Evolutionary conservation across 2,888 invertebrate genomes (phyloP).

Genomic region (Leptopilina syphax): DNA sequence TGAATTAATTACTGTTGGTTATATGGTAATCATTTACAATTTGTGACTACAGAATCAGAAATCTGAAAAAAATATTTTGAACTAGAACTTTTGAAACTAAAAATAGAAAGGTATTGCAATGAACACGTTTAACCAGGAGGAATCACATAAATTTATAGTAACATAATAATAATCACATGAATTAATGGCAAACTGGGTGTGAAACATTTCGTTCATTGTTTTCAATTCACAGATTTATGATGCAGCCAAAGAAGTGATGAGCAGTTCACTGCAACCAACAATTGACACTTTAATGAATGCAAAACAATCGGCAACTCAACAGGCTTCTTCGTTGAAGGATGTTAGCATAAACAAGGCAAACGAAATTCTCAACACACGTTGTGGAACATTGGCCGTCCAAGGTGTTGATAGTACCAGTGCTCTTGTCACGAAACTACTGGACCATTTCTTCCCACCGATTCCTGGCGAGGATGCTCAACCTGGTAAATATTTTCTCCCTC

Average conservation of each 20-base stretch:
- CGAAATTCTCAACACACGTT: conserved; percentile 83
- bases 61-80: no score
- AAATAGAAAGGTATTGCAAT: no score
- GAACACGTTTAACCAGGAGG: no score
- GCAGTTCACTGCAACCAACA: conserved; percentile 71
- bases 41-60: no score
- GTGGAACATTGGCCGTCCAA: conserved; percentile 83
- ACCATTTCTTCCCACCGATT: conserved; percentile 85
- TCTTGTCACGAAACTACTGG: conserved; percentile 85
- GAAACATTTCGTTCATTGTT: background rate
- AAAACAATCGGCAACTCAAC: conserved; percentile 80
- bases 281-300: conserved; percentile 76
- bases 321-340: conserved; percentile 83
- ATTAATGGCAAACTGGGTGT: no score
- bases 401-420: conserved; percentile 85
- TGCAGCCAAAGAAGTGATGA: conserved; percentile 73
- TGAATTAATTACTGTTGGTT: no score
- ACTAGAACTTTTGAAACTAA: no score
- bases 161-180: no score
- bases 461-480: conserved; percentile 77
- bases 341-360: conserved; percentile 86
- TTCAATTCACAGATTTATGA: conserved; percentile 68
- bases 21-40: no score
- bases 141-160: no score
- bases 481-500: conserved; percentile 66